These are phyloP conservation scores for Fundulus diaphanus DNA, from an alignment of 2,797 vertebrate species.

Conservation along the genomic window DNA sequence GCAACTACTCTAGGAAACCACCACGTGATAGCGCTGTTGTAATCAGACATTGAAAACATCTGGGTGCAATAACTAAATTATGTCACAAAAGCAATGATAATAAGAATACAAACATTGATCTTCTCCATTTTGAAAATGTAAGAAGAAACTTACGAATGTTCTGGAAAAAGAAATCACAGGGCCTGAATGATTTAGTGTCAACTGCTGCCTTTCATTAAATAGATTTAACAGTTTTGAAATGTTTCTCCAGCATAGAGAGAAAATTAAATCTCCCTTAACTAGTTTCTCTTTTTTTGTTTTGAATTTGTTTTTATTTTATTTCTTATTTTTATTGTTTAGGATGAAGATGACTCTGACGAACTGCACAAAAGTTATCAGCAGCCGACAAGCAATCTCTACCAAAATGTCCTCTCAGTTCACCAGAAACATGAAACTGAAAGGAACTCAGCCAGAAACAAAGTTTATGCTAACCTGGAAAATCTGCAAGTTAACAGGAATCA, in stretches of 20 bases:
- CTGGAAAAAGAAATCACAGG: not conserved
- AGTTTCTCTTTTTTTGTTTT: not conserved
- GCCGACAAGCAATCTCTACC: slow-evolving; percentile 12
- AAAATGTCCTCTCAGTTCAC: not conserved
- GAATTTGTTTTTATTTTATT: not conserved
- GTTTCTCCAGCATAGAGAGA: too few species aligned
- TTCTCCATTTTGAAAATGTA: not conserved
- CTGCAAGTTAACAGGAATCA: not conserved
- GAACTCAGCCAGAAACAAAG: not conserved
- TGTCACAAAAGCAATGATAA: not conserved
- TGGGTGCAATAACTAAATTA: not conserved
- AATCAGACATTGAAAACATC: not conserved
- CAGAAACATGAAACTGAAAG: not conserved
- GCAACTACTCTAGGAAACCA: not conserved
- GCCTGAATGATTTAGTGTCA: not conserved
- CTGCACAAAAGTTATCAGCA: slow-evolving; percentile 1
- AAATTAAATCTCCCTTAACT: not conserved
- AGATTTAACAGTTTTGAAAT: not conserved
- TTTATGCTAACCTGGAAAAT: not conserved
- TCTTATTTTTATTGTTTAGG: slow-evolving; percentile 3
- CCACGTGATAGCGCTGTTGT: not conserved
- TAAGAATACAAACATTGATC: not conserved
- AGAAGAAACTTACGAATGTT: not conserved
- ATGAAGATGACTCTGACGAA: not conserved
- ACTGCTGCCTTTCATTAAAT: not conserved